Conservation (phyloP, 2,797 vertebrate genomes). For the Acanthurus tractus region DNA sequence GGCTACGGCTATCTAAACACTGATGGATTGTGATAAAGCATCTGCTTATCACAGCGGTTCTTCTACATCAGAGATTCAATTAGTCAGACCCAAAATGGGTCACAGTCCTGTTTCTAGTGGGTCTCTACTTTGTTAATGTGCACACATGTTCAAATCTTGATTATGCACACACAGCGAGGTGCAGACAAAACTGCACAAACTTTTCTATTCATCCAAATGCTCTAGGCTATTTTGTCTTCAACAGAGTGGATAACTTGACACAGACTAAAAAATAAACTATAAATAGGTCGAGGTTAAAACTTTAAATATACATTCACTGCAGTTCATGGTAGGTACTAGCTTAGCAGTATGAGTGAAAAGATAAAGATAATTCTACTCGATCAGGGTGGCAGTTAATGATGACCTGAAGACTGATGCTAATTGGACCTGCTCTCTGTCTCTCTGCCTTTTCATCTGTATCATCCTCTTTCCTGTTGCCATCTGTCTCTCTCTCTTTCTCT, state of each 20-base stretch:
- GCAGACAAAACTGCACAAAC: constrained; percentile 4
- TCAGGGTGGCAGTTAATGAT: constrained; percentile 36
- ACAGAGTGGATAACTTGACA: constrained; percentile 1
- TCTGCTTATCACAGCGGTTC: constrained; percentile 57
- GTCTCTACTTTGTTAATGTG: constrained; percentile 22
- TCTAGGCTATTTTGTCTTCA: not conserved
- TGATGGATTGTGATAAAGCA: constrained; percentile 47
- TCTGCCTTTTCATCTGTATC: not conserved
- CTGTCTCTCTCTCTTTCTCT: not conserved
- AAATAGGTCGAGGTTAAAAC: not conserved
- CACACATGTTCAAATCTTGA: constrained; percentile 22
- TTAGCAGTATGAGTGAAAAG: constrained; percentile 16
- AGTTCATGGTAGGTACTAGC: not conserved
- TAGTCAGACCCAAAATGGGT: constrained; percentile 34
- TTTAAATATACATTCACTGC: constrained; percentile 19
- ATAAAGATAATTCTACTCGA: constrained; percentile 13
- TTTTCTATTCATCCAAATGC: not conserved
- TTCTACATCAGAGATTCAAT: constrained; percentile 58
- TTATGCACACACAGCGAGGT: not conserved
- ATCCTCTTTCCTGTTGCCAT: not conserved
- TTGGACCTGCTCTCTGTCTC: constrained; percentile 11
- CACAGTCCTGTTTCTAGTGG: constrained; percentile 29
- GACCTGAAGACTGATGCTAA: constrained; percentile 32
- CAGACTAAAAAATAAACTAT: not conserved
- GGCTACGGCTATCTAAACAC: constrained; percentile 56